These are phyloP conservation scores for Tetrao urogallus DNA, from an alignment of 2,113 vertebrate genomes.

Conservation along the genomic window DNA sequence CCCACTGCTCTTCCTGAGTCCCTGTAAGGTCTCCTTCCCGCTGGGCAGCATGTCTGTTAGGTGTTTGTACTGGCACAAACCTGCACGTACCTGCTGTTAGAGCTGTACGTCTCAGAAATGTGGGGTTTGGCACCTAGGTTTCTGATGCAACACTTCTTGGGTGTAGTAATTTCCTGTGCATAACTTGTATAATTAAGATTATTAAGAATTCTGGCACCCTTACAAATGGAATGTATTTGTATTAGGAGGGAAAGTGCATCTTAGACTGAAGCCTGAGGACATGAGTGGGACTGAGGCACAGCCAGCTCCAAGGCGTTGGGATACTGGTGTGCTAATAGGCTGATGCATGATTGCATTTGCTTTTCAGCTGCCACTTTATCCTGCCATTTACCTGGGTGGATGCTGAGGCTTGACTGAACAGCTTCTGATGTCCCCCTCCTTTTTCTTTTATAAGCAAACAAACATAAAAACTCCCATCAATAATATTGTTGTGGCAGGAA, in stretches of 20 bases:
- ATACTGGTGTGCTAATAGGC: background rate
- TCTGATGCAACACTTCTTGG: background rate
- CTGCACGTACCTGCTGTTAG: background rate
- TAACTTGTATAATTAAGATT: background rate
- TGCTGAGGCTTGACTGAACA: background rate
- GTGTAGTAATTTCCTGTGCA: conserved; percentile 1
- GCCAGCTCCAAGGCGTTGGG: background rate
- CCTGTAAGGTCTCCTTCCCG: background rate
- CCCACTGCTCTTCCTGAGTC: background rate
- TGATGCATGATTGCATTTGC: background rate
- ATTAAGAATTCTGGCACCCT: conserved; percentile 1
- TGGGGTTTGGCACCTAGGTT: background rate
- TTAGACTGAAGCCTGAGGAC: background rate
- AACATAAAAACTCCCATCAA: background rate
- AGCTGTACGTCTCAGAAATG: background rate
- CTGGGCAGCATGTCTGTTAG: background rate
- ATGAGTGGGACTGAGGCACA: background rate
- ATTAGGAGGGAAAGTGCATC: background rate
- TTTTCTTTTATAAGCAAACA: background rate
- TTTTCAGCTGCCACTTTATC: background rate
- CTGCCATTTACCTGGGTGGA: background rate
- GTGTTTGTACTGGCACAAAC: background rate
- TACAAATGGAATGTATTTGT: background rate
- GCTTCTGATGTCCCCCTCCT: background rate
- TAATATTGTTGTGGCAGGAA: background rate